A percentile compares a stretch with the other conserved stretches of the same genome.
Evolutionary conservation across 2,113 vertebrate species (phyloP).

Genomic region (Artemisiospiza belli): DNA sequence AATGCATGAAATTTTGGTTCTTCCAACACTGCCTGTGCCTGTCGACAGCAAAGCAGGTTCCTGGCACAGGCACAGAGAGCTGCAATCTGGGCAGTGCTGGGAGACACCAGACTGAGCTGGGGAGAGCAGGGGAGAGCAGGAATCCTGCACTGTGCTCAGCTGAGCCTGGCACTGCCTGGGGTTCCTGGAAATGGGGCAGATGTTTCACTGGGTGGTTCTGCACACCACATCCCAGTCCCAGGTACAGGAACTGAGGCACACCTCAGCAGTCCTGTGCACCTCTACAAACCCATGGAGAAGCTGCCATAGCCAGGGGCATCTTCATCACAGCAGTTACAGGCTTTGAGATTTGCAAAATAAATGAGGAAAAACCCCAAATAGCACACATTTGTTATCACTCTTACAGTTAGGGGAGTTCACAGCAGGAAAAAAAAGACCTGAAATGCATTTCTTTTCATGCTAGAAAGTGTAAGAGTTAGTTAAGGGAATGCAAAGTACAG

Average conservation of each 20-base stretch:
- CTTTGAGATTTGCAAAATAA: background rate
- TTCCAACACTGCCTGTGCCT: background rate
- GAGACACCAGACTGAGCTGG: background rate
- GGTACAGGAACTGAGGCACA: rapidly evolving
- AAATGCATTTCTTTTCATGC: background rate
- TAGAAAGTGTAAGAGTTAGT: background rate
- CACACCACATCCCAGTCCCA: rapidly evolving
- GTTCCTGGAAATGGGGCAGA: background rate
- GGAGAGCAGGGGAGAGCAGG: background rate
- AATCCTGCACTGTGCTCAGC: background rate
- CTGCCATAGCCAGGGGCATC: background rate
- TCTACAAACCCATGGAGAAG: background rate
- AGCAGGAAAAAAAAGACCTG: background rate
- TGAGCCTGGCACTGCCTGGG: rapidly evolving
- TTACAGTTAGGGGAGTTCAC: rapidly evolving
- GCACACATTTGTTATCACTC: background rate
- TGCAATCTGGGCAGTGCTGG: rapidly evolving
- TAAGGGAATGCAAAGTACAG: background rate
- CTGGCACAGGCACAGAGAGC: rapidly evolving
- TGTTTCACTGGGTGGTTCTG: background rate
- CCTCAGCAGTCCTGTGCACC: background rate
- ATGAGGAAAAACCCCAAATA: background rate
- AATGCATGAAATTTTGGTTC: background rate
- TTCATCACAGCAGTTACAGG: background rate
- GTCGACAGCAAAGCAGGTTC: background rate